Percentiles rank a stretch among this genome's conserved stretches.
phyloP scores from a whole-genome alignment of 2,113 vertebrate genomes.

The Fregetta grallaria region DNA sequence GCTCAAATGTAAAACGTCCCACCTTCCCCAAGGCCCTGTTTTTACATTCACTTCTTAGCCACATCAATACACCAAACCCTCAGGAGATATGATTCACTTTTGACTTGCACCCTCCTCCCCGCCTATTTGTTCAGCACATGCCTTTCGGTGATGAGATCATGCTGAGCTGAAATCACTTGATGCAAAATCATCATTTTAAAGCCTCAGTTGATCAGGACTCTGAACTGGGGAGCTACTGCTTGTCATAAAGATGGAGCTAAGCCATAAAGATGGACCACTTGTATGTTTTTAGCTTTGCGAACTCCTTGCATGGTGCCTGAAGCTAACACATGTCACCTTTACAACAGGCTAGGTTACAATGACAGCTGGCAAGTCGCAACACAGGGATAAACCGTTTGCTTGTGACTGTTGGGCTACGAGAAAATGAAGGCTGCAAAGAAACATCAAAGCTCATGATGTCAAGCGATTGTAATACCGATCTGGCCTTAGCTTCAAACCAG shows the following conservation, averaged over 20 bases:
- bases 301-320: background rate
- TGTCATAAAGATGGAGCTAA: background rate
- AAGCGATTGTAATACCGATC: rapidly evolving
- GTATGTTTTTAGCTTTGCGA: background rate
- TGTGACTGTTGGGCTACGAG: background rate
- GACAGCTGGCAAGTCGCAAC: background rate
- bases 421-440: background rate
- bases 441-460: background rate
- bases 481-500: background rate
- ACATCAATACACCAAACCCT: background rate
- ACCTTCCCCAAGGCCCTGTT: background rate
- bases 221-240: background rate
- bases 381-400: rapidly evolving
- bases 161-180: background rate
- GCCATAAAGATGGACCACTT: background rate
- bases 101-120: background rate
- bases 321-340: background rate
- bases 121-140: background rate
- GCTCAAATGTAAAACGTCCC: background rate
- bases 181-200: background rate
- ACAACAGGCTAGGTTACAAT: background rate
- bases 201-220: background rate
- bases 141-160: background rate
- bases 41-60: background rate
- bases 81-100: background rate